Evolutionary conservation across 2,797 vertebrate species (phyloP).

Genomic region (Morelia viridis): DNA sequence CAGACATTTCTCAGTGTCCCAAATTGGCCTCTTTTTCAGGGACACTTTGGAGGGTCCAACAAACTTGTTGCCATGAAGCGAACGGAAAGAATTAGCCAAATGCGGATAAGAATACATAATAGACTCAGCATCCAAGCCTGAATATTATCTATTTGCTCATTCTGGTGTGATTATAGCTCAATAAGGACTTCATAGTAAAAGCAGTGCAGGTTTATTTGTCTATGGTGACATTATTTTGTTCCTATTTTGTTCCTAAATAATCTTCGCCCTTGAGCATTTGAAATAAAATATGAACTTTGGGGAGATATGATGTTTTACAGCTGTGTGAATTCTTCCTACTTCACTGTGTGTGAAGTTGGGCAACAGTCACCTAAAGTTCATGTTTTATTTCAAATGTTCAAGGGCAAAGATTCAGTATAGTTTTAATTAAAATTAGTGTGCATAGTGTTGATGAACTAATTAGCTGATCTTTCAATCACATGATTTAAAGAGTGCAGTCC

Average conservation of each 20-base stretch:
- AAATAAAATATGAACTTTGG: background rate
- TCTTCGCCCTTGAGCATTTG: background rate
- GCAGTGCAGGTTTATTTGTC: background rate
- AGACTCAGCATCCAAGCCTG: background rate
- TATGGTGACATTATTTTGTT: background rate
- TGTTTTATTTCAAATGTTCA: background rate
- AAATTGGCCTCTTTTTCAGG: background rate
- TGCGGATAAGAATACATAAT: background rate
- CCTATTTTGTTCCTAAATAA: background rate
- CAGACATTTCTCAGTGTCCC: background rate
- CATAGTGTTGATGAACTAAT: background rate
- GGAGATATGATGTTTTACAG: background rate
- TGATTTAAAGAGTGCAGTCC: background rate
- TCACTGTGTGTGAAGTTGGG: no score
- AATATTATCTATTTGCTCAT: background rate
- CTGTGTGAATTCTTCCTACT: background rate
- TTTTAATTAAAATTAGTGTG: constrained; percentile 18
- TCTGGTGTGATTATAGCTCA: background rate
- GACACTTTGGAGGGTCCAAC: background rate
- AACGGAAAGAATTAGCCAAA: background rate
- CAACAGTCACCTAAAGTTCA: background rate
- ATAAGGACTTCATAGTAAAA: background rate
- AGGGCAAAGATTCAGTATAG: background rate
- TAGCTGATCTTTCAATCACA: background rate
- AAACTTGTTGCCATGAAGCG: background rate